Evolutionary conservation across 2,888 invertebrate genomes (phyloP).

Genomic region (Pristionchus arcanus): DNA sequence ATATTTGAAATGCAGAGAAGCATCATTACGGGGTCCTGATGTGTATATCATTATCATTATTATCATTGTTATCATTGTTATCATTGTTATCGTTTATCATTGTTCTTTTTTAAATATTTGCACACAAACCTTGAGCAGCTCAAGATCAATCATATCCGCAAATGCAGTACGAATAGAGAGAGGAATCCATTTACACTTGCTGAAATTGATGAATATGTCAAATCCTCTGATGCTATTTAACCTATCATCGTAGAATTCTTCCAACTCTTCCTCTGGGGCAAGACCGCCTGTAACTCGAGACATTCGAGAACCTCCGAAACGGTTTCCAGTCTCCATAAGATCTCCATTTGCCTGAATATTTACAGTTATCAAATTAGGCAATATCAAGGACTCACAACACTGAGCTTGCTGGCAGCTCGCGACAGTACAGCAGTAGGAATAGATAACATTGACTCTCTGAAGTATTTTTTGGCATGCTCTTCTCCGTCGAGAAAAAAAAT

Average conservation of each 20-base stretch:
- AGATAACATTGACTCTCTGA: constrained; percentile 63
- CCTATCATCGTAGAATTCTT: constrained; percentile 56
- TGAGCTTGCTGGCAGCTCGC: constrained; percentile 61
- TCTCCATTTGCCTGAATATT: constrained; percentile 60
- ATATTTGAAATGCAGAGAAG: constrained; percentile 94
- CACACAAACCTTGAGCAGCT: constrained; percentile 67
- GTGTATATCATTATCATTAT: too few species aligned
- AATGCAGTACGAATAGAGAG: constrained; percentile 74
- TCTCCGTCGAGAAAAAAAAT: neutral
- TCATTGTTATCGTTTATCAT: too few species aligned
- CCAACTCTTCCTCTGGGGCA: constrained; percentile 55
- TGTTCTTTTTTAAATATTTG: too few species aligned
- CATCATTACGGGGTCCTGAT: constrained; percentile 89
- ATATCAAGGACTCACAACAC: neutral
- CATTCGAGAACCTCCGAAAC: constrained; percentile 70
- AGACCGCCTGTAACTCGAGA: constrained; percentile 66
- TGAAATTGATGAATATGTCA: constrained; percentile 55
- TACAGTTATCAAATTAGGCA: neutral
- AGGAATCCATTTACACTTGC: constrained; percentile 74
- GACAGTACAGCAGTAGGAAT: constrained; percentile 68
- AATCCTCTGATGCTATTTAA: too few species aligned
- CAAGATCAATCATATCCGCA: constrained; percentile 77
- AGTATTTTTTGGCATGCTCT: neutral
- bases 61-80: too few species aligned
- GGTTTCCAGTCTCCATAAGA: constrained; percentile 60